These are phyloP conservation scores for Microcebus jonahi DNA, from an alignment of 2,113 vertebrate species.

Conservation along the genomic window DNA sequence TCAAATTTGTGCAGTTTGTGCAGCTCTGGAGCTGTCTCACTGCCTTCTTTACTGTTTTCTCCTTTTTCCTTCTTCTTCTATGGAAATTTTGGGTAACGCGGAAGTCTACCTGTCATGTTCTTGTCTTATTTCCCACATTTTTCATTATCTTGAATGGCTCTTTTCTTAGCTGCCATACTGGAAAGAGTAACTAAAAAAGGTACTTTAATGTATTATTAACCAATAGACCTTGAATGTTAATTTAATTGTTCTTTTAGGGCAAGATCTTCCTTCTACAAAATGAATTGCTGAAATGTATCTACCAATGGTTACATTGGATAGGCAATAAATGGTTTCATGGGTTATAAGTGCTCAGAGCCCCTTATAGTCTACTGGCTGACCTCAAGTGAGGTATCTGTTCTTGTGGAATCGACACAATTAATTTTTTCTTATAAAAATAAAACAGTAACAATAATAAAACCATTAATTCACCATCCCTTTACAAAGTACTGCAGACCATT, in stretches of 20 bases:
- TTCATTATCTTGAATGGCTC: background rate
- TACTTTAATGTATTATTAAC: conserved; percentile 6
- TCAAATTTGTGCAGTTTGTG: background rate
- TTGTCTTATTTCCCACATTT: background rate
- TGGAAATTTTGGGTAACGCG: background rate
- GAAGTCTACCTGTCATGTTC: background rate
- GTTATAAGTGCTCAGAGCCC: background rate
- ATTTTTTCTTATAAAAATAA: background rate
- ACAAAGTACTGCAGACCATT: background rate
- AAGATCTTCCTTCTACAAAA: conserved; percentile 1
- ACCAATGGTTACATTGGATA: background rate
- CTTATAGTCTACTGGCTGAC: background rate
- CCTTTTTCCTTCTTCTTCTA: background rate
- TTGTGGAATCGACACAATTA: background rate
- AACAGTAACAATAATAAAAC: background rate
- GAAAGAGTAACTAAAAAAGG: conserved; percentile 17
- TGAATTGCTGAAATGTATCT: background rate
- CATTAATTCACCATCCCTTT: background rate
- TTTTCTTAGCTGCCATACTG: background rate
- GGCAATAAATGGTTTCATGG: background rate
- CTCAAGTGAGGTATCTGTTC: background rate
- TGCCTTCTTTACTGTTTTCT: background rate
- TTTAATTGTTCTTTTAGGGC: background rate
- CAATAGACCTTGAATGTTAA: background rate
- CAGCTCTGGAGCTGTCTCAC: background rate